phyloP scores from a whole-genome alignment of 2,113 vertebrate genomes.

The Muscicapa adusta region DNA sequence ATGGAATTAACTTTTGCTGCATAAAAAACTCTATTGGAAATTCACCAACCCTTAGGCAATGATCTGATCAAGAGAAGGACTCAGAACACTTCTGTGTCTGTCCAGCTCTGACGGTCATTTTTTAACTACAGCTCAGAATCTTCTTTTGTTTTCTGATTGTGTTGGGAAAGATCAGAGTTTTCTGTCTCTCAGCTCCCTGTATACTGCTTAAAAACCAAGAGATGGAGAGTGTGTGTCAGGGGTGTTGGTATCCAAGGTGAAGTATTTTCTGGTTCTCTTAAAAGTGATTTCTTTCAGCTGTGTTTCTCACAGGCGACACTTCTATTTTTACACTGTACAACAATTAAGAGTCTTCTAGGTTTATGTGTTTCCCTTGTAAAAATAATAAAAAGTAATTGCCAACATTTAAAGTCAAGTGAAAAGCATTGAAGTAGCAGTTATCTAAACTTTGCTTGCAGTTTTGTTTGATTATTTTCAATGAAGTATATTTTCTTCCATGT shows the following conservation, averaged over 20 bases:
- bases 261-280: neutral
- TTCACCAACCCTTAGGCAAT: conserved; percentile 22
- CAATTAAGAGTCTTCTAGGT: neutral
- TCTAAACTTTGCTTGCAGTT: neutral
- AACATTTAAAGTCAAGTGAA: neutral
- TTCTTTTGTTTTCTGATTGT: neutral
- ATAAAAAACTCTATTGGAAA: conserved; percentile 27
- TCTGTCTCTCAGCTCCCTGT: neutral
- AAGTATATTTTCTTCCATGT: neutral
- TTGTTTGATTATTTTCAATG: neutral
- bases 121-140: neutral
- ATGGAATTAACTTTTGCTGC: conserved; percentile 49
- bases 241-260: neutral
- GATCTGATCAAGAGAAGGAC: neutral
- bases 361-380: neutral
- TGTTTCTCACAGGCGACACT: neutral
- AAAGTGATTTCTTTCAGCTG: neutral
- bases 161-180: neutral
- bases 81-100: neutral
- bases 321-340: neutral
- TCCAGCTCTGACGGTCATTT: neutral
- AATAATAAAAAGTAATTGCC: neutral
- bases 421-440: neutral
- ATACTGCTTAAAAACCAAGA: neutral
- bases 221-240: neutral